Percentiles rank a stretch among this genome's conserved stretches.
Conservation (phyloP, 2,113 vertebrate genomes). For the Martes martes region DNA sequence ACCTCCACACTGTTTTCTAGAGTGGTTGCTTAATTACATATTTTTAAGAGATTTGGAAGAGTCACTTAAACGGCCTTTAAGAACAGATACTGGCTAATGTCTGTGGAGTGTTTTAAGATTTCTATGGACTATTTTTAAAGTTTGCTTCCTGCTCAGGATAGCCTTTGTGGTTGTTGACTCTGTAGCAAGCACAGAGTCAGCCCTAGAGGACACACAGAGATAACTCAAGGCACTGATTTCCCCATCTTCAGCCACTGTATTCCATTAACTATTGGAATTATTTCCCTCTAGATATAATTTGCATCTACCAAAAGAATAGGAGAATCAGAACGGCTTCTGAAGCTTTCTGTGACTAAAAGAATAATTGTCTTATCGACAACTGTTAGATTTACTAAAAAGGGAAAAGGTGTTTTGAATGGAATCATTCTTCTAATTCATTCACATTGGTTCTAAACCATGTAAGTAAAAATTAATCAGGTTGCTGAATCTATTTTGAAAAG, state of each 20-base stretch:
- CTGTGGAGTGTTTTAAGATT: background rate
- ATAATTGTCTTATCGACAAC: background rate
- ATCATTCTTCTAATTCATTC: background rate
- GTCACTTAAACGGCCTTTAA: background rate
- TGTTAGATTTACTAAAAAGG: background rate
- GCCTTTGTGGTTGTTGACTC: background rate
- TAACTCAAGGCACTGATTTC: background rate
- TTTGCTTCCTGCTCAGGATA: background rate
- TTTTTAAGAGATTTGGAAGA: background rate
- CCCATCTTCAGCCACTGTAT: background rate
- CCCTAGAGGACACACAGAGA: background rate
- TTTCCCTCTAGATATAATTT: background rate
- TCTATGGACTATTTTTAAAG: background rate
- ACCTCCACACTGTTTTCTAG: too few species aligned
- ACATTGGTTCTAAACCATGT: background rate
- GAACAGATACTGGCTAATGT: background rate
- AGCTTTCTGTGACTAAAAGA: background rate
- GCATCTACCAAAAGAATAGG: background rate
- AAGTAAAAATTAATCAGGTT: background rate
- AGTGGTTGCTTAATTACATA: too few species aligned
- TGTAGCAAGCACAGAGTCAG: background rate
- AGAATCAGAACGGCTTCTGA: background rate
- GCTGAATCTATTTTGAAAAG: background rate
- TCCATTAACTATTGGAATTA: background rate
- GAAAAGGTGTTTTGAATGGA: conserved; percentile 15